Conservation (phyloP, 2,113 vertebrate genomes). For the Clinocottus analis region DNA sequence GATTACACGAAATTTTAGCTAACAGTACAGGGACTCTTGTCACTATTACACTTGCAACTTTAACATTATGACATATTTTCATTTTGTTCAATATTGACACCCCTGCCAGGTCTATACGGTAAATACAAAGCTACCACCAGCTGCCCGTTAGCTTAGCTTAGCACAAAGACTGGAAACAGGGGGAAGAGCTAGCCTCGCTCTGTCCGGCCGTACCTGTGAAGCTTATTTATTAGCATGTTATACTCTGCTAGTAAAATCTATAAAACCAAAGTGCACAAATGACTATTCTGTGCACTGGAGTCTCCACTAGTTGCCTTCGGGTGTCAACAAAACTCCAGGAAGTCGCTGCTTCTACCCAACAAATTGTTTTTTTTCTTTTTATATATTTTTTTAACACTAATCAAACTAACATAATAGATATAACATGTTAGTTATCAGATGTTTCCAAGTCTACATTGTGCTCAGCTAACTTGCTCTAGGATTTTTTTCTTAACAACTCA, state of each 20-base stretch:
- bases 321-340: slow-evolving; percentile 8
- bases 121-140: neutral
- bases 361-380: too few relatives aligned
- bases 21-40: neutral
- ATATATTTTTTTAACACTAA: neutral
- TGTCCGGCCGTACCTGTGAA: neutral
- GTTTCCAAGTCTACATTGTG: neutral
- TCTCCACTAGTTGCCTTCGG: neutral
- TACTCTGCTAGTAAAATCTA: neutral
- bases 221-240: neutral
- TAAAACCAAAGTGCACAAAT: neutral
- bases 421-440: neutral
- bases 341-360: neutral
- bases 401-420: neutral
- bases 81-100: neutral
- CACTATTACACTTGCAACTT: neutral
- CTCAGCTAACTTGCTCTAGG: neutral
- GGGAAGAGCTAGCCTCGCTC: too few relatives aligned
- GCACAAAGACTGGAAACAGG: neutral
- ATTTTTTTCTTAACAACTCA: neutral
- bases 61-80: neutral
- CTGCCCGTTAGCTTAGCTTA: neutral
- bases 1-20: neutral
- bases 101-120: neutral
- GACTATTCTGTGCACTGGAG: neutral